Conservation (phyloP, 92 coral and sea anemone species). For the Metridium senile region DNA sequence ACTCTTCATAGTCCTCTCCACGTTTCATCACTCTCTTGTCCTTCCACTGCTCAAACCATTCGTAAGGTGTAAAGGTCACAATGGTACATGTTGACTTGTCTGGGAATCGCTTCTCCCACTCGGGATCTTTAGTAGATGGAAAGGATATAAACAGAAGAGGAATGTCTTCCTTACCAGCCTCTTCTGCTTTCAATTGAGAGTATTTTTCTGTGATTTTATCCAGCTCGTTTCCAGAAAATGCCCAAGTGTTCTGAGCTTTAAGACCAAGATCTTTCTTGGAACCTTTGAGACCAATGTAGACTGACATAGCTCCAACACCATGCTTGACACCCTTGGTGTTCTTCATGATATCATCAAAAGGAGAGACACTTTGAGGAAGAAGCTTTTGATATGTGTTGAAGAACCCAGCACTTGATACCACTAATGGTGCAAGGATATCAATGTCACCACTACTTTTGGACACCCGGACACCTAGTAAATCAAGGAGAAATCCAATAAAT, state of each 20-base stretch:
- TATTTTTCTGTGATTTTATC: conserved; percentile 59
- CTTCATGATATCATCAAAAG: conserved; percentile 37
- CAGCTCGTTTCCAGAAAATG: conserved; percentile 73
- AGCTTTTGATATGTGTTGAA: conserved; percentile 87
- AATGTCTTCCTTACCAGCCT: conserved; percentile 77
- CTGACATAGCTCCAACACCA: conserved; percentile 82
- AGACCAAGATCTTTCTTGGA: conserved; percentile 86
- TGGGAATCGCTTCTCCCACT: conserved; percentile 83
- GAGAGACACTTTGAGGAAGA: conserved; percentile 46
- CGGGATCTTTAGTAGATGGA: conserved; percentile 98
- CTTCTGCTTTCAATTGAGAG: conserved; percentile 44
- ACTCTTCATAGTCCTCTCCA: conserved; percentile 84
- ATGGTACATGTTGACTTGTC: conserved; percentile 86
- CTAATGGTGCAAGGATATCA: conserved; percentile 83
- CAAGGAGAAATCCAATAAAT: neutral
- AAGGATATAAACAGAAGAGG: conserved; percentile 89
- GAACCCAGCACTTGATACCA: conserved; percentile 88
- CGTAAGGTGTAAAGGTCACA: conserved; percentile 76
- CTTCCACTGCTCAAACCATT: conserved; percentile 93
- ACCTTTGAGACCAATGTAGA: conserved; percentile 83
- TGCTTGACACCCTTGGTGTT: conserved; percentile 70
- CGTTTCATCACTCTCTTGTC: conserved; percentile 91
- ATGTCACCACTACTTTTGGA: conserved; percentile 79
- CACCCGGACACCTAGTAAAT: conserved; percentile 85
- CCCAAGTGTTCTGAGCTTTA: conserved; percentile 82